phyloP scores from a whole-genome alignment of 2,113 vertebrate genomes.

The Ariopsis seemanni region DNA sequence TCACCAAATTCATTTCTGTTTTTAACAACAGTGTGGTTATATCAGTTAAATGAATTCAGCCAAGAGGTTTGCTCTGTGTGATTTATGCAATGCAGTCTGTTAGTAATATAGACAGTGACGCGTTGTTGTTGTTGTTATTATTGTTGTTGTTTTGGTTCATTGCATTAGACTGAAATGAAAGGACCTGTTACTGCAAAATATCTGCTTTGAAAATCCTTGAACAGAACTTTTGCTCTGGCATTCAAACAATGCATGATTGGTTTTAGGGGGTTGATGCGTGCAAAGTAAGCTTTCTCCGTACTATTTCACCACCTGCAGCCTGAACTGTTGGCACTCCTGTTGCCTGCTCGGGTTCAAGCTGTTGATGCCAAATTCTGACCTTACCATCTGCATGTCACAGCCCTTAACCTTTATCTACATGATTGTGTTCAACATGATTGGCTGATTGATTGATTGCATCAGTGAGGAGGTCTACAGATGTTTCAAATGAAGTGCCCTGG shows the following conservation, averaged over 20 bases:
- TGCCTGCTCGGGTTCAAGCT: background rate
- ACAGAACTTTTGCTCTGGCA: background rate
- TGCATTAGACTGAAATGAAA: background rate
- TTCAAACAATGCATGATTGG: background rate
- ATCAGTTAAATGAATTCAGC: conserved; percentile 5
- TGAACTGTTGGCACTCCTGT: background rate
- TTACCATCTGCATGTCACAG: background rate
- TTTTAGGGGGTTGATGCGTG: background rate
- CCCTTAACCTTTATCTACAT: background rate
- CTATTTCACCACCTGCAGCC: background rate
- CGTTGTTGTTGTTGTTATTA: no score
- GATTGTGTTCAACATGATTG: background rate
- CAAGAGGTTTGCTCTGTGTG: conserved; percentile 5
- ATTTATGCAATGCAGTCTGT: conserved; percentile 8
- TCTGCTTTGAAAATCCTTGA: background rate
- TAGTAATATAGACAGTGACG: background rate
- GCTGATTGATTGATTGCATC: background rate
- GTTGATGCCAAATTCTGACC: background rate
- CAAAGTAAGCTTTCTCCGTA: background rate
- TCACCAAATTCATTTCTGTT: background rate
- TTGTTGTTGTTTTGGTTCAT: conserved; percentile 4
- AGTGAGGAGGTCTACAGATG: background rate
- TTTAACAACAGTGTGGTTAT: conserved; percentile 13
- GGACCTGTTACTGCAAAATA: background rate
- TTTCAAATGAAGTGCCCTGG: background rate